phyloP scores from a whole-genome alignment of 2,888 invertebrate genomes.

The Dryobota labecula region DNA sequence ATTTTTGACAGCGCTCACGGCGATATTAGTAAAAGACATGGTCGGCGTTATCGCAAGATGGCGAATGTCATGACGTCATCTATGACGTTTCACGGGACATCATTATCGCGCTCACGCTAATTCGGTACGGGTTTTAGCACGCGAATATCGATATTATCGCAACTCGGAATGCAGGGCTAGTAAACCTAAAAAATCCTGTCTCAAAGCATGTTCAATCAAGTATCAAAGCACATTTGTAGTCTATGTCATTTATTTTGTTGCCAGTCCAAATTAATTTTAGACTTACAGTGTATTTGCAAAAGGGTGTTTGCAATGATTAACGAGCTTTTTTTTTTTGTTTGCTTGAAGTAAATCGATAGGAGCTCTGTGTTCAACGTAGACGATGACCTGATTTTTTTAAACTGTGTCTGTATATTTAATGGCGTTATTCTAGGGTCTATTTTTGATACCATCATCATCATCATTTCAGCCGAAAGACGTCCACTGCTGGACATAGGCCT shows the following conservation, averaged over 20 bases:
- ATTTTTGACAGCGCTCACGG: no score
- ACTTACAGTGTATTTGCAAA: conserved; percentile 60
- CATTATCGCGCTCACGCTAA: no score
- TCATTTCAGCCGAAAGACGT: no score
- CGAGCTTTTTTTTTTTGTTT: conserved; percentile 61
- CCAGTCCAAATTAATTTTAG: conserved; percentile 64
- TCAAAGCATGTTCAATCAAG: conserved; percentile 22
- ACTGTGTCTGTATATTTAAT: not conserved
- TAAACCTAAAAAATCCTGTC: not conserved
- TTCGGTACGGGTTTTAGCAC: no score
- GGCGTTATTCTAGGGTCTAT: not conserved
- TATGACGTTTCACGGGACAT: no score
- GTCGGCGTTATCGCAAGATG: no score
- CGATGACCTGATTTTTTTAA: conserved; percentile 31
- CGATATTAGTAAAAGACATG: no score
- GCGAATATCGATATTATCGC: no score
- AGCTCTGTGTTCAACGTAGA: conserved; percentile 29
- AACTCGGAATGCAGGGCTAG: no score
- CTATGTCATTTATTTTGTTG: conserved; percentile 54
- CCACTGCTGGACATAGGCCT: no score
- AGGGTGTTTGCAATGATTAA: conserved; percentile 72
- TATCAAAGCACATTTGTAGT: conserved; percentile 34
- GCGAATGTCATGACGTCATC: no score
- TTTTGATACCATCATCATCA: no score
- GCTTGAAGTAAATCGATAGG: conserved; percentile 64